phyloP scores from a whole-genome alignment of 2,888 invertebrate genomes.

The Empis stercorea region DNA sequence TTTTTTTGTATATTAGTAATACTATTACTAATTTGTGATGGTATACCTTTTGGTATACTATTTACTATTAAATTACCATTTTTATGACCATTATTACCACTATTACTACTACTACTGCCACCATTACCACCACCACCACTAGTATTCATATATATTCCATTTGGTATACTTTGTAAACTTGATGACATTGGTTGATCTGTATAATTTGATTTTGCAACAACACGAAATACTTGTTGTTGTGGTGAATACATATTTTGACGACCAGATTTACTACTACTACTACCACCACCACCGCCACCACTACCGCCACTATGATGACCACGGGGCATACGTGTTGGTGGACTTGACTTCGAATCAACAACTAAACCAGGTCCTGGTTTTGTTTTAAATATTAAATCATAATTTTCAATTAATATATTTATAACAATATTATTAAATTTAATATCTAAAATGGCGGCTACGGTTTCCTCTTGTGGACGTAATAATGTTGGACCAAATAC shows the following conservation, averaged over 20 bases:
- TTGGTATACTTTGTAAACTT: slow-evolving; percentile 36
- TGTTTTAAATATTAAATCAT: slow-evolving; percentile 54
- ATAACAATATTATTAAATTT: slow-evolving; percentile 99
- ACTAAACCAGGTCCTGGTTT: slow-evolving; percentile 22
- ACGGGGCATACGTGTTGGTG: slow-evolving; percentile 30
- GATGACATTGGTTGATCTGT: slow-evolving; percentile 35
- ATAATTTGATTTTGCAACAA: slow-evolving; percentile 32
- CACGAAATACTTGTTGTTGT: slow-evolving; percentile 32
- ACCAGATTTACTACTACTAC: slow-evolving; percentile 11
- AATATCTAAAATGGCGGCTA: slow-evolving; percentile 96
- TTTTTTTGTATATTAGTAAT: slow-evolving; percentile 20
- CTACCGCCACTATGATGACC: slow-evolving; percentile 22
- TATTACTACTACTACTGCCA: slow-evolving; percentile 16
- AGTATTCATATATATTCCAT: slow-evolving; percentile 27
- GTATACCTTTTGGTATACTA: slow-evolving; percentile 14
- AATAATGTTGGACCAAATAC: slow-evolving; percentile 96
- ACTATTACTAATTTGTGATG: slow-evolving; percentile 18
- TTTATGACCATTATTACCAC: slow-evolving; percentile 11
- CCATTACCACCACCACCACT: slow-evolving; percentile 15
- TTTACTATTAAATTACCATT: slow-evolving; percentile 14
- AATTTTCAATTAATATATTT: slow-evolving; percentile 87
- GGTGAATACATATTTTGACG: slow-evolving; percentile 31
- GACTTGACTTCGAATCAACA: slow-evolving; percentile 21
- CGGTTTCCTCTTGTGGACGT: slow-evolving; percentile 89
- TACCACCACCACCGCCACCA: neutral